Evolutionary conservation across 2,113 vertebrate genomes (phyloP).

Genomic region (Pseudolaguvia tuberculata): DNA sequence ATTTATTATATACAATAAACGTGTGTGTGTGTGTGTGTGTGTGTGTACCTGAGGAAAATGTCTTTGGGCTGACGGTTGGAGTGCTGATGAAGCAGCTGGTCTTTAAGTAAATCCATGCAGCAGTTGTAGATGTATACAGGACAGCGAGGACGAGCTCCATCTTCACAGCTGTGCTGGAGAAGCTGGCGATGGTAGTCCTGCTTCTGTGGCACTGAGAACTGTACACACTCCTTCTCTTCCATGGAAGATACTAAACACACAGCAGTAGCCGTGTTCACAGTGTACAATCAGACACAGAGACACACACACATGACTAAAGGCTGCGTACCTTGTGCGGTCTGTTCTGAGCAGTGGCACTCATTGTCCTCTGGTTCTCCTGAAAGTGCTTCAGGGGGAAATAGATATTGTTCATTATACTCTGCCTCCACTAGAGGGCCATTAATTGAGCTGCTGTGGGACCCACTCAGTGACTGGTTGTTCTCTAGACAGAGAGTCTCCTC

Average conservation of each 20-base stretch:
- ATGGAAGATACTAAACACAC: constrained; percentile 53
- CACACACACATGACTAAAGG: not conserved
- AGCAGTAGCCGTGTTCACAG: not conserved
- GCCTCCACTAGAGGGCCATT: constrained; percentile 46
- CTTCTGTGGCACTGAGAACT: constrained; percentile 68
- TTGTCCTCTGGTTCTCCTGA: not conserved
- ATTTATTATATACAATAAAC: too few species aligned
- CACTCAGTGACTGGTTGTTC: constrained; percentile 52
- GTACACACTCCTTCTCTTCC: constrained; percentile 67
- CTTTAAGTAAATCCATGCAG: constrained; percentile 80
- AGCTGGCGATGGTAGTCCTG: constrained; percentile 69
- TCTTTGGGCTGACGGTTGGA: constrained; percentile 74
- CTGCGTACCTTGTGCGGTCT: not conserved
- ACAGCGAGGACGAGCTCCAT: constrained; percentile 73
- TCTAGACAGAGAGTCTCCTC: constrained; percentile 57
- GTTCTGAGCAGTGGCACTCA: not conserved
- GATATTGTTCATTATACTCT: constrained; percentile 48
- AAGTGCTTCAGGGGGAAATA: constrained; percentile 44
- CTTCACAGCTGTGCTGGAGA: constrained; percentile 71
- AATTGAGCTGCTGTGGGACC: constrained; percentile 54
- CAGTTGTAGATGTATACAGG: constrained; percentile 93
- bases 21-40: not conserved
- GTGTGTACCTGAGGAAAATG: constrained; percentile 82
- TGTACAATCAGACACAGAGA: not conserved
- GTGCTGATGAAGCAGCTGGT: constrained; percentile 80